Evolutionary conservation across 1,140 invertebrate species (phyloP).

Genomic region (Drosophila paulistorum): DNA sequence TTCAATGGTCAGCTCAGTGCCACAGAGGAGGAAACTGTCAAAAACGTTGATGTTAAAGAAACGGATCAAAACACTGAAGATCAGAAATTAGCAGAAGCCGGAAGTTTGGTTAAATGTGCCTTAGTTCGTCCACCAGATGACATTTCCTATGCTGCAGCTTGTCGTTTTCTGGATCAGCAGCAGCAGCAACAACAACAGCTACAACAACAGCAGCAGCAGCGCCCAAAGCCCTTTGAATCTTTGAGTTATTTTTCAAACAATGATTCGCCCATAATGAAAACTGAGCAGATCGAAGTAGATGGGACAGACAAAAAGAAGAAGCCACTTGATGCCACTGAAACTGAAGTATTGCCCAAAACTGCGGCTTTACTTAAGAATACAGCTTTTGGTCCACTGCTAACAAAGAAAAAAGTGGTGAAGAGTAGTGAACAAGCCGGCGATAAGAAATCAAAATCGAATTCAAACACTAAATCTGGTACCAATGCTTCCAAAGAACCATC

Average conservation of each 20-base stretch:
- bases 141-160: slow-evolving; percentile 10
- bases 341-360: neutral
- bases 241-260: neutral
- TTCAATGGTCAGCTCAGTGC: neutral
- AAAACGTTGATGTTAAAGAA: neutral
- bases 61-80: neutral
- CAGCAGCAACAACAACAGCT: neutral
- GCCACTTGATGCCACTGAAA: neutral
- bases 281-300: neutral
- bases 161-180: neutral
- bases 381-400: neutral
- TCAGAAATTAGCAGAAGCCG: neutral
- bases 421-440: neutral
- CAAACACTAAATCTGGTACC: neutral
- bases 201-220: neutral
- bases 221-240: neutral
- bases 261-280: neutral
- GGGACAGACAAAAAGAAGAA: too few species aligned
- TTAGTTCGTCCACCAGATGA: neutral
- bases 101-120: neutral
- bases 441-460: too few species aligned
- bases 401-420: neutral
- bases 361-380: neutral
- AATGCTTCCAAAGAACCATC: neutral
- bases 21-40: neutral